Base-by-base conservation (phyloP, 2,888 invertebrate genomes). In the Apeira syringaria region DNA sequence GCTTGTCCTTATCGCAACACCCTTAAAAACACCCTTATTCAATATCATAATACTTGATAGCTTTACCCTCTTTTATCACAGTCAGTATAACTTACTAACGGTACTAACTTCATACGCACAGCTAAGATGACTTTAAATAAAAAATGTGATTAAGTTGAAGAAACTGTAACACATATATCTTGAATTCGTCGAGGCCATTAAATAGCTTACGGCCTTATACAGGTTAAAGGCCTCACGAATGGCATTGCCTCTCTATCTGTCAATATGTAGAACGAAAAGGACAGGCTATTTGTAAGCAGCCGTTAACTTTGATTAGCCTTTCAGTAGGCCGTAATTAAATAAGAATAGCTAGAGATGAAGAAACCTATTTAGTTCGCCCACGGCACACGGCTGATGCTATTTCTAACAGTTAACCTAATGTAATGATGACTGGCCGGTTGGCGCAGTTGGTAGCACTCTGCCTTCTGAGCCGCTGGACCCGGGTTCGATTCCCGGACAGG, bases 301-400 rank as follows among this genome's bases (percentile, higher is more conserved):
- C 44, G 44, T 44, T 44, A 44, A 20, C 33, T 44, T 44, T 44
- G 44, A 44, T 44, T 38, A 38, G 38, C 29, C 13, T 44, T 44
- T 44, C 38, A 44, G 44, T 44, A 44, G 38, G 38, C 29, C 29
- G 44, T 44, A 44, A 44, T 44, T 44, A 44, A 32, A 44, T 44
- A 44, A 44, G 38, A 44, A 38, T 38, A 33, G 18, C 28, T 37
- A 37, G 22, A 43, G 32, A 44, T 37, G 31, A 28, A 44, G 32
- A 32, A 44, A 32, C 27, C 43, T 32, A 37, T 44, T 38, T 33
- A 24, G 13, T 12, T 12, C 37, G 38, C 44, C 44, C 33, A 44
- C 44, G 2, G 15, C 15, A n/a, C n/a, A n/a, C 4, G n/a, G 6
- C 25, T 29, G 17, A 18, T 29, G 18, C 29, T 13, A 12, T 24